Evolutionary conservation across 2,888 invertebrate genomes (phyloP).

Genomic region (Nomada lathburiana): DNA sequence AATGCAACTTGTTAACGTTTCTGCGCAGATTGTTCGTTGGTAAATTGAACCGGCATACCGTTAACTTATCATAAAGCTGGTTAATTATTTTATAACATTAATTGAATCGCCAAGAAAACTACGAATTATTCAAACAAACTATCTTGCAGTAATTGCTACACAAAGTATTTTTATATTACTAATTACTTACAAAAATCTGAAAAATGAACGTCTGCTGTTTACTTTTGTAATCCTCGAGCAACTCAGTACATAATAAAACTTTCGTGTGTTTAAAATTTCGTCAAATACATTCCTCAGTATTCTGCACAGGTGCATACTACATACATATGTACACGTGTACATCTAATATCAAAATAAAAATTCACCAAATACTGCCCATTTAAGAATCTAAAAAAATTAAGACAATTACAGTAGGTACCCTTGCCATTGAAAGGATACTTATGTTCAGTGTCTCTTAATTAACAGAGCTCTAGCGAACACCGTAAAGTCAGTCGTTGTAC

Average conservation of each 20-base stretch:
- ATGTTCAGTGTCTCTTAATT: slow-evolving; percentile 35
- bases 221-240: too few relatives aligned
- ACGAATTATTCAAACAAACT: too few relatives aligned
- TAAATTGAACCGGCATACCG: slow-evolving; percentile 20
- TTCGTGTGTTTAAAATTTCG: too few relatives aligned
- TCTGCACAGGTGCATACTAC: not conserved
- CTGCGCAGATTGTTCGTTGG: slow-evolving; percentile 38
- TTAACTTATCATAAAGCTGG: slow-evolving; percentile 32
- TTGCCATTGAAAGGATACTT: not conserved
- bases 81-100: slow-evolving; percentile 34
- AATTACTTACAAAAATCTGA: too few relatives aligned
- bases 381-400: not conserved
- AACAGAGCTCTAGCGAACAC: slow-evolving; percentile 28
- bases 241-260: too few relatives aligned
- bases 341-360: not conserved
- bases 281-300: not conserved
- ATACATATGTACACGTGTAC: too few relatives aligned
- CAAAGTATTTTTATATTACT: too few relatives aligned
- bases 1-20: slow-evolving; percentile 60
- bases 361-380: not conserved
- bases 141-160: too few relatives aligned
- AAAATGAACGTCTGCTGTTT: too few relatives aligned
- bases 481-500: slow-evolving; percentile 24
- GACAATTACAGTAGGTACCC: not conserved
- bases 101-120: not conserved